Evolutionary conservation across 2,797 vertebrate genomes (phyloP).

Genomic region (Tinamus major): DNA sequence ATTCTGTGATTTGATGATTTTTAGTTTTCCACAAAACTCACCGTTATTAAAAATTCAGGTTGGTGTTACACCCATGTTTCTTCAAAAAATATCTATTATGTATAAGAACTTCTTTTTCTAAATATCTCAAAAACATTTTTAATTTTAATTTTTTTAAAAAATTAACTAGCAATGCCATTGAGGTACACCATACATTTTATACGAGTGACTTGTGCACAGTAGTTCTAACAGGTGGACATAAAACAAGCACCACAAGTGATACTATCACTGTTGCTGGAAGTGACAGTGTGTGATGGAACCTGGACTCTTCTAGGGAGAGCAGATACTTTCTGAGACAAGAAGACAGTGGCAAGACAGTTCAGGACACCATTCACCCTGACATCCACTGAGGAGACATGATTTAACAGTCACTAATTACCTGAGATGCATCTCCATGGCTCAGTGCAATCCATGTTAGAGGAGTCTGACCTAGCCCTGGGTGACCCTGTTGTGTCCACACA

Average conservation of each 20-base stretch:
- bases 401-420: neutral
- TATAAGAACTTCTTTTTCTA: fast-evolving
- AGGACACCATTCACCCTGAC: neutral
- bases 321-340: neutral
- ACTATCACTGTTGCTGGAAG: neutral
- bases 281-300: neutral
- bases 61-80: neutral
- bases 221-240: neutral
- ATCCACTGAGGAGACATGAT: neutral
- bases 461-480: neutral
- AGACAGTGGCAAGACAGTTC: neutral
- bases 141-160: neutral
- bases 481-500: neutral
- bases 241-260: neutral
- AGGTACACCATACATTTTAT: neutral
- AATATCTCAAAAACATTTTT: neutral
- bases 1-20: neutral
- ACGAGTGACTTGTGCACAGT: neutral
- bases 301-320: neutral
- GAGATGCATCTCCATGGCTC: neutral
- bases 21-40: neutral
- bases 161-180: neutral
- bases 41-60: neutral
- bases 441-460: neutral
- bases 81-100: neutral